These are phyloP conservation scores for Macrochelys suwanniensis DNA, from an alignment of 2,797 vertebrate genomes.

Conservation along the genomic window DNA sequence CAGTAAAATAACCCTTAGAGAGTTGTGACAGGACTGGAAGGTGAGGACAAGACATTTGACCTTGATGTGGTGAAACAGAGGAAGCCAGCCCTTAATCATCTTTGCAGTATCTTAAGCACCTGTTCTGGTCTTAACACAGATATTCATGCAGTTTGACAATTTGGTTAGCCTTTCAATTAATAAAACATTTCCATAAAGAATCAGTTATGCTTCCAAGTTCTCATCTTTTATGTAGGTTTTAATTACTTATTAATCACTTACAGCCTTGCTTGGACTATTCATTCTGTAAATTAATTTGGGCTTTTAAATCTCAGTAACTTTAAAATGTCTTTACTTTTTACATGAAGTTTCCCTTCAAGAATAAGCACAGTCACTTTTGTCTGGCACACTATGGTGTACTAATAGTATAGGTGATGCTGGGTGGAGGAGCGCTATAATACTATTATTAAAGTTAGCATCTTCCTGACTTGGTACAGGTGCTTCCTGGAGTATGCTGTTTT, in stretches of 20 bases:
- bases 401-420: not conserved
- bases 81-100: not conserved
- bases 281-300: constrained; percentile 5
- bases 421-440: not conserved
- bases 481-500: not conserved
- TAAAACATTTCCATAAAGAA: constrained; percentile 48
- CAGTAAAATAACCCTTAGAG: not conserved
- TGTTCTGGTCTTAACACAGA: not conserved
- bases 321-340: not conserved
- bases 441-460: not conserved
- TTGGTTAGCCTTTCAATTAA: constrained; percentile 25
- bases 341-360: not conserved
- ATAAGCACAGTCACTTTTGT: not conserved
- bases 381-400: not conserved
- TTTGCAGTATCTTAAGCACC: not conserved
- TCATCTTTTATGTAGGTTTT: constrained; percentile 40
- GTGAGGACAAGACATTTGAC: constrained; percentile 24
- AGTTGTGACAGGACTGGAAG: not conserved
- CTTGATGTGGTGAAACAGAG: not conserved
- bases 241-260: constrained; percentile 50
- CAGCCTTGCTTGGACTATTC: not conserved
- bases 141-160: constrained; percentile 32
- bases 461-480: not conserved
- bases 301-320: not conserved
- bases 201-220: constrained; percentile 10